These are phyloP conservation scores for Acanthoscelides obtectus DNA, from an alignment of 2,888 invertebrate species.

Conservation along the genomic window DNA sequence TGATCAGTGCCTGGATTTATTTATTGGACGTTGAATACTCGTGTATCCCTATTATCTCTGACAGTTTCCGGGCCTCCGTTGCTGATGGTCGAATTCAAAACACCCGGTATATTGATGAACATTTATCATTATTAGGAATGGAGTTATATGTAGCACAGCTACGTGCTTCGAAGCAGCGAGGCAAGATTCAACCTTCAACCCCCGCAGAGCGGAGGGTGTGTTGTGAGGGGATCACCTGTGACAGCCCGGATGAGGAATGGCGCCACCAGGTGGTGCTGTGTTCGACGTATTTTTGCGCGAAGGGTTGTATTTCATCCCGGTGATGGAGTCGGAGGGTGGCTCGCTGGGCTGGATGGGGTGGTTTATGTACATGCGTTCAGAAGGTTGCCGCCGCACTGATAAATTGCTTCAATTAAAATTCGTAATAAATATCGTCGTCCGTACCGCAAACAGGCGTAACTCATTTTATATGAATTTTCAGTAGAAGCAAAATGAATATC, in stretches of 20 bases:
- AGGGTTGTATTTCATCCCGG: neutral
- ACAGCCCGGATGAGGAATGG: neutral
- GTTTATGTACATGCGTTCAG: neutral
- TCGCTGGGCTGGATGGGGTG: too few species aligned
- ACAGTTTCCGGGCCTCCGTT: too few species aligned
- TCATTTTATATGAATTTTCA: too few species aligned
- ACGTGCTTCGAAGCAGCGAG: neutral
- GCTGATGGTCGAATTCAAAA: too few species aligned
- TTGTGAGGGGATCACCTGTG: neutral
- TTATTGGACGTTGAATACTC: too few species aligned
- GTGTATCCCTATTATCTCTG: too few species aligned
- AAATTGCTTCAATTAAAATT: neutral
- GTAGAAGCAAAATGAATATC: too few species aligned
- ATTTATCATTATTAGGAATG: too few species aligned
- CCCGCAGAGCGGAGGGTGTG: neutral
- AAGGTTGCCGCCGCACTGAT: neutral
- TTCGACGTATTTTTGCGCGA: neutral
- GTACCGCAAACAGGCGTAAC: too few species aligned
- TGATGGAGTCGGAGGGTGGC: neutral
- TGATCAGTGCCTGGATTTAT: too few species aligned
- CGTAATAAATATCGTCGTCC: neutral
- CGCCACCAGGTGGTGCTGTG: neutral
- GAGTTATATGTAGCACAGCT: too few species aligned
- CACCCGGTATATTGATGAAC: too few species aligned
- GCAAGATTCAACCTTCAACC: neutral